Conservation (phyloP, 1,140 invertebrate species). For the Neodiprion fabricii region DNA sequence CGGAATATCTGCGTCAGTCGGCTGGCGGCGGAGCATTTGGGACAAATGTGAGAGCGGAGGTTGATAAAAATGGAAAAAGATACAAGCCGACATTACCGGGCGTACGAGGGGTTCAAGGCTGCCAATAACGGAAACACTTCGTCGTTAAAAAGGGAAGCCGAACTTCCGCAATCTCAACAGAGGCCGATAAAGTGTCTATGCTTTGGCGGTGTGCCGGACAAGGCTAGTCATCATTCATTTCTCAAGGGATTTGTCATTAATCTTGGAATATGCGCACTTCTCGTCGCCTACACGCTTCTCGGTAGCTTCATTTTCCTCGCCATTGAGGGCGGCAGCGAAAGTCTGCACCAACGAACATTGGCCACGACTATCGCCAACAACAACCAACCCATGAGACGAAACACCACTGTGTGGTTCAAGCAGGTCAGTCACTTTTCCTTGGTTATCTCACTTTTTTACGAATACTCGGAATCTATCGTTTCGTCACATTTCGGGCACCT, state of each 20-base stretch:
- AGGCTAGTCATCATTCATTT: constrained; percentile 69
- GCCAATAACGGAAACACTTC: constrained; percentile 61
- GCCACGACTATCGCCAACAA: constrained; percentile 66
- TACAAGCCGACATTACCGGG: constrained; percentile 50
- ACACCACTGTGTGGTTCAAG: constrained; percentile 55
- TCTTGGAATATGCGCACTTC: constrained; percentile 84
- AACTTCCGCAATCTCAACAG: constrained; percentile 33
- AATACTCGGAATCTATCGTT: no score
- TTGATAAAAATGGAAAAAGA: constrained; percentile 49
- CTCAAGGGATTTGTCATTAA: constrained; percentile 82
- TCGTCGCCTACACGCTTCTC: constrained; percentile 88
- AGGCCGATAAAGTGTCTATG: constrained; percentile 68
- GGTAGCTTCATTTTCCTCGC: constrained; percentile 92
- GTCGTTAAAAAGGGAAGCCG: constrained; percentile 52
- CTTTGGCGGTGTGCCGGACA: constrained; percentile 67
- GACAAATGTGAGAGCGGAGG: constrained; percentile 3
- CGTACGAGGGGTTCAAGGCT: constrained; percentile 58
- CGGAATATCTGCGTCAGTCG: not conserved
- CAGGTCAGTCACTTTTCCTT: constrained; percentile 41
- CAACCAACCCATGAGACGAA: constrained; percentile 58
- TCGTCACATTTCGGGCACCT: no score
- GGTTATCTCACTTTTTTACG: no score
- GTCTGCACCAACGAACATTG: constrained; percentile 69
- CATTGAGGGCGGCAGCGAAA: constrained; percentile 79
- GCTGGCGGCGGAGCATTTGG: not conserved